Conservation (phyloP, 2,113 vertebrate genomes). For the Willisornis vidua region DNA sequence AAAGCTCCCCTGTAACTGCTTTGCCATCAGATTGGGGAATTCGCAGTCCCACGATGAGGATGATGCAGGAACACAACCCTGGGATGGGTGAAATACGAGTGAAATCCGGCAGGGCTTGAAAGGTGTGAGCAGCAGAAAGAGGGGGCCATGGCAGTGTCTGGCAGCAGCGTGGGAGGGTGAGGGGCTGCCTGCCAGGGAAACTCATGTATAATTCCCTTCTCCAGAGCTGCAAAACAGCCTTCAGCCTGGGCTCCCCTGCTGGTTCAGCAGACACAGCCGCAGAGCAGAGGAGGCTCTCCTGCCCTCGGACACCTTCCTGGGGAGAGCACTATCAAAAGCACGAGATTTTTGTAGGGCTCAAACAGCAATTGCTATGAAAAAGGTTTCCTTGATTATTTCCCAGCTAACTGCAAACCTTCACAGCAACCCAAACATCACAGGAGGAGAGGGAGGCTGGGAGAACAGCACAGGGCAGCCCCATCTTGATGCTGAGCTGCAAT, state of each 20-base stretch:
- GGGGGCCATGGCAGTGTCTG: neutral
- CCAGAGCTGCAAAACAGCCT: neutral
- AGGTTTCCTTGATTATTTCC: neutral
- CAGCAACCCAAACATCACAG: neutral
- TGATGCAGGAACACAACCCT: neutral
- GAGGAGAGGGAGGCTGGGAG: neutral
- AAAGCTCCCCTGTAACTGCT: neutral
- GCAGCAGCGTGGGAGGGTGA: neutral
- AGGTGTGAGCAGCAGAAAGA: neutral
- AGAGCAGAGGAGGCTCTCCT: conserved; percentile 25
- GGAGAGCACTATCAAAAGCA: neutral
- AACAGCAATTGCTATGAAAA: neutral
- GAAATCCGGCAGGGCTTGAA: neutral
- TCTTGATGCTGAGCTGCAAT: neutral
- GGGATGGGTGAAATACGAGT: neutral
- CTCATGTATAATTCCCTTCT: neutral
- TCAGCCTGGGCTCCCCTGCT: neutral
- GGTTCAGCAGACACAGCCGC: neutral
- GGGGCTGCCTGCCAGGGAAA: neutral
- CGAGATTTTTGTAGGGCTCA: neutral
- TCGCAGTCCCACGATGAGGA: neutral
- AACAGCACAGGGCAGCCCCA: neutral
- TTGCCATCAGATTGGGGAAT: neutral
- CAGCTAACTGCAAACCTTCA: neutral
- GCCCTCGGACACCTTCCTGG: neutral